Evolutionary conservation across 2,888 invertebrate genomes (phyloP), one percentile per base, ranked within the genome.

Genomic region (Dryocosmus kuriphilus): DNA sequence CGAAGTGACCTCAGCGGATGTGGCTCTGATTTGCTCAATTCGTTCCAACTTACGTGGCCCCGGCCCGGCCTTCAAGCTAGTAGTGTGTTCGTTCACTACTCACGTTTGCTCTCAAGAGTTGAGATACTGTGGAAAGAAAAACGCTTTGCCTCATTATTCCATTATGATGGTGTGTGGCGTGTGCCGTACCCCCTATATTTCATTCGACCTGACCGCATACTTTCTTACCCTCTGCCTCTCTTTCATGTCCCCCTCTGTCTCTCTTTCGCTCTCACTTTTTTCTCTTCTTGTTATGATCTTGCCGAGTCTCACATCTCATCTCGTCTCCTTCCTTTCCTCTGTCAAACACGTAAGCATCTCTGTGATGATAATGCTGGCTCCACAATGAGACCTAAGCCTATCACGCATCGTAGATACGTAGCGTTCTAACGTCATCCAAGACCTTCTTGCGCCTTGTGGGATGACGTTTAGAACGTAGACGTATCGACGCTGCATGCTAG

Each of bases 1-100:
- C 84, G 83, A 86, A 88, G 87, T 90, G 90, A 90, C 89, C 90
- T 90, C 90, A 90, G 90, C 90, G 90, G 90, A 90, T 90, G 90
- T 90, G 88, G 86, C 89, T 90, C 88, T 90, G 90, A 90, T 90
- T 90, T 89, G 90, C 89, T 90, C 89, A 90, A 90, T 90, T 90
- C 89, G 88, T 85, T 89, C 87, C 86, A 90, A 87, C 85, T 87
- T 86, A 82, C 79, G 82, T 80, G 81, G 81, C 80, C 78, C 61
- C 76, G 55, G 76, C 76, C 16, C 4, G 16, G 32, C 62, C 19
- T 41, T 24, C 9, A 16, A 38, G 38, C 16, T 71, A 9, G 19
- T 51, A n/a, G 46, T 46, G 46, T 46, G 19, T 27, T 30, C 27
- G 27, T 46, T 46, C 16, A 30, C 46, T 67, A 6, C 67, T 46